Evolutionary conservation across 2,113 vertebrate genomes (phyloP), one percentile per base, ranked within the genome.

Genomic region (Centropus unirufus): DNA sequence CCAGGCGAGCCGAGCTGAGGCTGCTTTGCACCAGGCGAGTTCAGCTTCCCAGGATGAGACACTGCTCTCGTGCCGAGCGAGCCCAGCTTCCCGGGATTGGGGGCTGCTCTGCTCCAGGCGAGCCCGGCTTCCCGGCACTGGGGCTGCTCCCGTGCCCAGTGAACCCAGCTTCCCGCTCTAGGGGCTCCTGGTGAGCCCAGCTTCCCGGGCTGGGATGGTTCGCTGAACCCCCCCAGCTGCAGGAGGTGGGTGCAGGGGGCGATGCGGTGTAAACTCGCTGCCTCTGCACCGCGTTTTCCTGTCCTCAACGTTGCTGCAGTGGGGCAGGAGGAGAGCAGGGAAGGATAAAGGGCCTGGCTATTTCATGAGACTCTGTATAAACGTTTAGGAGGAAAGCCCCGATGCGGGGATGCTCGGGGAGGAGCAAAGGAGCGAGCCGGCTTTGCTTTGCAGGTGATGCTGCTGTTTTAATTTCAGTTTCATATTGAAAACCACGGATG

Each of bases 261-360:
- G n/a, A 5, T 9, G 40, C 23, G 4, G 22, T 2, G 59, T 57
- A 0, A 2, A 0, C 14, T 0, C n/a, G 3, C 22, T 2, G 44
- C 77, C 68, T 10, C 59, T 1, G 57, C 6, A 32, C 22, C 40
- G 67, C 24, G 1, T 4, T 6, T 29, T 5, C 8, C 51, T 30
- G 0, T 4, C 6, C 1, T 6, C 75, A 1, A 57, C 6, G 7
- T 11, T 5, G 1, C 27, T 0, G 9, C 32, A 14, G 9, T 3
- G 3, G 68, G 34, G 51, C 2, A 6, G 4, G 61, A 11, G 10
- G 15, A 27, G 26, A 20, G 30, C 26, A 2, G 2, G 87, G 23
- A 59, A 2, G 42, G 29, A 27, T 17, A 1, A 19, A 6, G 79
- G 61, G 57, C 0, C 68, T 3, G 59, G 2, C 5, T 1, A 5